These are phyloP conservation scores for Ennomos erosarius DNA, from an alignment of 2,888 invertebrate genomes.

Conservation along the genomic window DNA sequence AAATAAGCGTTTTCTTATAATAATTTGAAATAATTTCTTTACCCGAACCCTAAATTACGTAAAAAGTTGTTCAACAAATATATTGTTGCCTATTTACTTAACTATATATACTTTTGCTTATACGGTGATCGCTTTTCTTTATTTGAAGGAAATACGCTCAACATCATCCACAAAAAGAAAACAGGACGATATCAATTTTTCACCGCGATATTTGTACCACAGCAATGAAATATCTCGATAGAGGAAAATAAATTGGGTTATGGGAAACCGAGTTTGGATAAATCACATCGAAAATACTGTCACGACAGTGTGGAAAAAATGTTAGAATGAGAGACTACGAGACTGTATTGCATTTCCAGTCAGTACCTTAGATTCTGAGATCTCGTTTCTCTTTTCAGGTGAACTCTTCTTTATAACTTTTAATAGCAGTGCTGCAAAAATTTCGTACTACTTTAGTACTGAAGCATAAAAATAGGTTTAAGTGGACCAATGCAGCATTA, in stretches of 20 bases:
- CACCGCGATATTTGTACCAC: conserved; percentile 44
- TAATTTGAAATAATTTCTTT: no score
- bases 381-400: not conserved
- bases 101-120: not conserved
- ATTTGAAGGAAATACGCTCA: conserved; percentile 18
- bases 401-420: not conserved
- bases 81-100: not conserved
- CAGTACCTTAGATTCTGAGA: conserved; percentile 10
- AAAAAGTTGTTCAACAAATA: no score
- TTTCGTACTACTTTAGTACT: no score
- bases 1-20: no score
- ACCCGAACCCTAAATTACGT: no score
- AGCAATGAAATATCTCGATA: conserved; percentile 58
- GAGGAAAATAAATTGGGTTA: conserved; percentile 73
- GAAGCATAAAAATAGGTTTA: no score
- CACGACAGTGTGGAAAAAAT: conserved; percentile 75
- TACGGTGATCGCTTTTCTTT: conserved; percentile 10
- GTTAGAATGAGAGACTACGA: conserved; percentile 66
- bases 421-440: no score
- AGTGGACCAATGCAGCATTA: no score
- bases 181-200: conserved; percentile 41
- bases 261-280: conserved; percentile 76
- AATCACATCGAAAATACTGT: conserved; percentile 81
- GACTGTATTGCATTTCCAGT: not conserved
- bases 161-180: conserved; percentile 26